These are phyloP conservation scores for Bembecia ichneumoniformis DNA, from an alignment of 2,888 invertebrate species.

Conservation along the genomic window DNA sequence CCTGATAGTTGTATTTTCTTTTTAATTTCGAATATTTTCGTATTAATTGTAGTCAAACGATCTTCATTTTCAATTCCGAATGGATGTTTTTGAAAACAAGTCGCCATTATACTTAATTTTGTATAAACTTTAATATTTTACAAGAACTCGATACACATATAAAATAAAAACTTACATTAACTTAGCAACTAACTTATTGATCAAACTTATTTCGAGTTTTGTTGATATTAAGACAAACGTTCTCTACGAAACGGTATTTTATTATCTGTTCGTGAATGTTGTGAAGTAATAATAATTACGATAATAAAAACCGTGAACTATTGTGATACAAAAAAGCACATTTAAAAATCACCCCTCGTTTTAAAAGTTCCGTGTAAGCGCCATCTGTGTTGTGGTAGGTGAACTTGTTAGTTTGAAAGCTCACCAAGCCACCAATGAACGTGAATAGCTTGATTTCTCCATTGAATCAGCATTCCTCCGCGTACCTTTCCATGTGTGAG, in stretches of 20 bases:
- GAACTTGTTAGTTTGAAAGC: constrained; percentile 51
- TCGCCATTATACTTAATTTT: constrained; percentile 21
- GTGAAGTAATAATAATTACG: not conserved
- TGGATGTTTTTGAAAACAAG: constrained; percentile 65
- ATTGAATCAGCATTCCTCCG: constrained; percentile 71
- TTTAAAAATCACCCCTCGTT: constrained; percentile 29
- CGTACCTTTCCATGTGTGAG: constrained; percentile 60
- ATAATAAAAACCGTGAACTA: not conserved
- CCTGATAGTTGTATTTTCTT: constrained; percentile 89
- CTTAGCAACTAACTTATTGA: constrained; percentile 13
- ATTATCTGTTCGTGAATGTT: too few species aligned
- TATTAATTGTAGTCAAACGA: constrained; percentile 75
- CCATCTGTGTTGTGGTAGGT: constrained; percentile 44
- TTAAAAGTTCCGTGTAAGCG: constrained; percentile 17
- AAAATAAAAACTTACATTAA: not conserved
- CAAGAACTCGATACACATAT: not conserved
- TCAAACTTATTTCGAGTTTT: constrained; percentile 5
- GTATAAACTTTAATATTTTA: not conserved
- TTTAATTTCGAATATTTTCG: constrained; percentile 86
- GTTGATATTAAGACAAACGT: not conserved
- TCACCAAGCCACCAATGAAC: constrained; percentile 45
- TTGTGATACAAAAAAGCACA: constrained; percentile 12
- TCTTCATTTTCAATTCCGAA: constrained; percentile 67
- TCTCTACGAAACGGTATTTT: too few species aligned
- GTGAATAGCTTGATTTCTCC: constrained; percentile 68